A percentile compares a stretch with the other conserved stretches of the same genome.
Evolutionary conservation across 2,797 vertebrate species (phyloP).

Genomic region (Ficedula albicollis): DNA sequence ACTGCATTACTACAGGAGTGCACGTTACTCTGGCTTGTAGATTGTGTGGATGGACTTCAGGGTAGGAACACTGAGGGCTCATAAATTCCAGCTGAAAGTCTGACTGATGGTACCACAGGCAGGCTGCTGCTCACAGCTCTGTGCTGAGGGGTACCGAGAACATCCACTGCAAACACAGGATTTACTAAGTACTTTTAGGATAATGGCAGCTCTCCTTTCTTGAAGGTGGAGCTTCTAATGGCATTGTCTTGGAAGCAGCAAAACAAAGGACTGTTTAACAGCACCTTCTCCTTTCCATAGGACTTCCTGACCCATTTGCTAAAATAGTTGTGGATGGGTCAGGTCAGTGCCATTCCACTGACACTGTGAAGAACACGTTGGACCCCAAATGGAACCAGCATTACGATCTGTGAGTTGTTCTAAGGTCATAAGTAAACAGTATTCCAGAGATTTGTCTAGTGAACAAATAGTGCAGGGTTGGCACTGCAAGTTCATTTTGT

Average conservation of each 20-base stretch:
- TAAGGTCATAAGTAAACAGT: background rate
- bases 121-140: background rate
- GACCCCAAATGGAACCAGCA: conserved; percentile 99
- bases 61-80: background rate
- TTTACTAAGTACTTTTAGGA: background rate
- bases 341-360: conserved; percentile 98
- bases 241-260: background rate
- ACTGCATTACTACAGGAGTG: background rate
- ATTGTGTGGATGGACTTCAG: background rate
- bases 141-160: background rate
- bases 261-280: background rate
- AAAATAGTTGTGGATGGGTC: conserved; percentile 97
- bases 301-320: conserved; percentile 95
- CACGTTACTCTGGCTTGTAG: background rate
- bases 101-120: background rate
- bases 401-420: conserved; percentile 91
- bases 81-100: background rate
- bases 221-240: background rate
- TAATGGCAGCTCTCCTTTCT: background rate
- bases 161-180: background rate
- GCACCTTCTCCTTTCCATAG: conserved; percentile 68
- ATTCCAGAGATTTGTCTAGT: background rate
- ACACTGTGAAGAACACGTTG: conserved; percentile 98
- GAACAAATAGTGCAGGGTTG: background rate
- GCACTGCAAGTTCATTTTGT: background rate